Conservation (phyloP, 2,888 invertebrate genomes). For the Pyrgus malvae region DNA sequence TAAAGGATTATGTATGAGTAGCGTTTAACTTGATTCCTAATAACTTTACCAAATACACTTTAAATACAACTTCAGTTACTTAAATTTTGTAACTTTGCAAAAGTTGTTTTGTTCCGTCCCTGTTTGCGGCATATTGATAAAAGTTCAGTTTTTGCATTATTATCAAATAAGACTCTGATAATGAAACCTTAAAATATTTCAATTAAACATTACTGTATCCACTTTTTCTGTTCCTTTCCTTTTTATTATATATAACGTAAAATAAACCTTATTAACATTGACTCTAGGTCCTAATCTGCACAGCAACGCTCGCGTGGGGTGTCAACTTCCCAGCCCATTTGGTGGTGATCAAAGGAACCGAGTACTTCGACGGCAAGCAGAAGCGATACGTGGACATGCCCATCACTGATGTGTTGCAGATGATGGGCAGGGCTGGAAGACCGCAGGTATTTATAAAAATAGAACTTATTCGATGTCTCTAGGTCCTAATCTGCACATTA, state of each 20-base stretch:
- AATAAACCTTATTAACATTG: not conserved
- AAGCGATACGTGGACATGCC: slow-evolving; percentile 99
- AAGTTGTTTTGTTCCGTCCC: too few relatives aligned
- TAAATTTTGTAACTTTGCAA: too few relatives aligned
- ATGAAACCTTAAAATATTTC: too few relatives aligned
- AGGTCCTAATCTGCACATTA: slow-evolving; percentile 97
- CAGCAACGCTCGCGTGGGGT: slow-evolving; percentile 99
- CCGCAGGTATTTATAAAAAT: slow-evolving; percentile 79
- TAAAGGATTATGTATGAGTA: too few relatives aligned
- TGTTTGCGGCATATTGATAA: too few relatives aligned
- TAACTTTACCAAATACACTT: too few relatives aligned
- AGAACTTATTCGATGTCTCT: slow-evolving; percentile 10
- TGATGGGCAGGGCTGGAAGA: slow-evolving; percentile 99
- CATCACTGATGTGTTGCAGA: slow-evolving; percentile 99
- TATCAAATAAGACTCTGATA: too few relatives aligned
- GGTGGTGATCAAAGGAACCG: slow-evolving; percentile 99
- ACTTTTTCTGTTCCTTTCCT: too few relatives aligned
- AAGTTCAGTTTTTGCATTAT: too few relatives aligned
- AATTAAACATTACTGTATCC: too few relatives aligned
- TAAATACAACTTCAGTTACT: too few relatives aligned
- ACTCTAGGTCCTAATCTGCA: slow-evolving; percentile 93
- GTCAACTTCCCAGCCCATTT: slow-evolving; percentile 99
- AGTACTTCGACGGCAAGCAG: slow-evolving; percentile 98
- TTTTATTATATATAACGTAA: not conserved
- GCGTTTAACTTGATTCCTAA: too few relatives aligned